These are phyloP conservation scores for Lissocephala sabroskyi DNA, from an alignment of 2,888 invertebrate species.

Conservation along the genomic window DNA sequence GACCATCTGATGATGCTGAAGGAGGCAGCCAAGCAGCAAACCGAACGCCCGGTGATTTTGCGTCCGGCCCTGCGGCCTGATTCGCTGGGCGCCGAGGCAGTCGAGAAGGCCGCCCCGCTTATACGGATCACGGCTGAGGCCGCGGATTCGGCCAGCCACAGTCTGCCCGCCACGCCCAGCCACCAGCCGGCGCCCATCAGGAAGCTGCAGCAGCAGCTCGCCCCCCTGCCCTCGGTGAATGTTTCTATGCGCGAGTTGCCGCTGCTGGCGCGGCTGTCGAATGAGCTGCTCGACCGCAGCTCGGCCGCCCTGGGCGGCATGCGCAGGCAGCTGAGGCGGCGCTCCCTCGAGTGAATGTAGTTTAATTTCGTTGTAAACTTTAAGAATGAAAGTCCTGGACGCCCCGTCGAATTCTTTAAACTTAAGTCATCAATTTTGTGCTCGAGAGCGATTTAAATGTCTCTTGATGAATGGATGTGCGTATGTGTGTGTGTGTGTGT, in stretches of 20 bases:
- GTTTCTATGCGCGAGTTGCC: slow-evolving; percentile 72
- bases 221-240: slow-evolving; percentile 70
- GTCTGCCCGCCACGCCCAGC: slow-evolving; percentile 70
- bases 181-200: slow-evolving; percentile 62
- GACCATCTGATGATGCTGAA: slow-evolving; percentile 80
- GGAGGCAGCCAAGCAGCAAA: slow-evolving; percentile 46
- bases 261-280: slow-evolving; percentile 68
- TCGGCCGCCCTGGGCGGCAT: slow-evolving; percentile 52
- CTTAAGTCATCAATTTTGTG: too few relatives aligned
- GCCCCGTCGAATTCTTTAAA: too few relatives aligned
- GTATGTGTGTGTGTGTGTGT: too few relatives aligned
- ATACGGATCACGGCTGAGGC: slow-evolving; percentile 32
- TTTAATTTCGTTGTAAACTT: too few relatives aligned
- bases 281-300: slow-evolving; percentile 65
- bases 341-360: slow-evolving; percentile 65
- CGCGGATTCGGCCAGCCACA: slow-evolving; percentile 27
- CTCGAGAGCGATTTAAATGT: too few relatives aligned
- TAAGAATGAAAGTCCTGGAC: too few relatives aligned
- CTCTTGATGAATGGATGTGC: too few relatives aligned
- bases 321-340: slow-evolving; percentile 43
- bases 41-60: slow-evolving; percentile 23
- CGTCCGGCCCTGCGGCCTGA: slow-evolving; percentile 42
- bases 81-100: slow-evolving; percentile 63
- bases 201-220: slow-evolving; percentile 68
- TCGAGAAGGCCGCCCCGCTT: slow-evolving; percentile 26